Evolutionary conservation across 2,113 vertebrate species (phyloP).

Genomic region (Phalacrocorax pelagicus): DNA sequence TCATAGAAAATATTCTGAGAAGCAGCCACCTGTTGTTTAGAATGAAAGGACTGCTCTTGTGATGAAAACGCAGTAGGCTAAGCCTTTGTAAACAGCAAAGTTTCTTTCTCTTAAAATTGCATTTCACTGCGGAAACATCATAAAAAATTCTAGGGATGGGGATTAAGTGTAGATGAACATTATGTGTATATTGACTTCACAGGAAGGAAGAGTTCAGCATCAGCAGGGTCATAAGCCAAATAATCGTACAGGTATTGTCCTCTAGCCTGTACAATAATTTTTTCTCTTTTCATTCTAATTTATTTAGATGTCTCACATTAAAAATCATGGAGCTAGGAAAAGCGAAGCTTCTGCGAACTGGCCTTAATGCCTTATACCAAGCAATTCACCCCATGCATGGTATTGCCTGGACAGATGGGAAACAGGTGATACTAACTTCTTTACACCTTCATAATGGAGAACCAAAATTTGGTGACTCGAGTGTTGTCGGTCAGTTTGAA

Average conservation of each 20-base stretch:
- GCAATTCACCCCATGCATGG: conserved; percentile 89
- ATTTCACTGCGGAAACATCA: not conserved
- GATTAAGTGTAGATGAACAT: not conserved
- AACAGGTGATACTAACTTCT: conserved; percentile 85
- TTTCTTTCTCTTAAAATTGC: not conserved
- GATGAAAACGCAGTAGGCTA: not conserved
- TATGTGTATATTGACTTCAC: not conserved
- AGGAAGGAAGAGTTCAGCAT: not conserved
- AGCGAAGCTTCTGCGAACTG: conserved; percentile 86
- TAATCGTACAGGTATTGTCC: not conserved
- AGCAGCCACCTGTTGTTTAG: not conserved
- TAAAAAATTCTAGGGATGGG: not conserved
- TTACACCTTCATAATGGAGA: conserved; percentile 76
- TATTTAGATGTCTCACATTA: not conserved
- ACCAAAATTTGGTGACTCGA: conserved; percentile 83
- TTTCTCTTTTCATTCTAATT: not conserved
- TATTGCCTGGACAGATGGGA: conserved; percentile 92
- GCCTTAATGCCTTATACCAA: conserved; percentile 85
- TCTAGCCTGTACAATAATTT: not conserved
- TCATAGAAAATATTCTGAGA: not conserved
- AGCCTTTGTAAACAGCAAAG: not conserved
- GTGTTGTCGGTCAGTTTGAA: conserved; percentile 89
- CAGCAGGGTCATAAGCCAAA: not conserved
- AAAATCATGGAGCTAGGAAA: conserved; percentile 87
- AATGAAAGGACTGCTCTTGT: not conserved